These are phyloP conservation scores for Pollenia amentaria DNA, from an alignment of 2,888 invertebrate species.

Conservation along the genomic window DNA sequence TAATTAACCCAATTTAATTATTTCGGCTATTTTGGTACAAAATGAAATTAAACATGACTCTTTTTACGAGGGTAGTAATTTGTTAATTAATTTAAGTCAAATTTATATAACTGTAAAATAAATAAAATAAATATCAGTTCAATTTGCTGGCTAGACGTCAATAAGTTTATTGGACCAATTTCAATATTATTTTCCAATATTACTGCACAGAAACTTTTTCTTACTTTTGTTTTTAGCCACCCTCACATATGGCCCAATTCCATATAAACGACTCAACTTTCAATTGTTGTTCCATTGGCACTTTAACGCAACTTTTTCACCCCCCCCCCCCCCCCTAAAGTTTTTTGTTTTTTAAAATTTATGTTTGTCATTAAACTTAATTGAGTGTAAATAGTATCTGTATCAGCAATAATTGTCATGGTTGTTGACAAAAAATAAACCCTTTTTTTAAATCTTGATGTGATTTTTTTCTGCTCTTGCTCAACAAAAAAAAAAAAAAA, in stretches of 20 bases:
- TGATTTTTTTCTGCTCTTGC: not conserved
- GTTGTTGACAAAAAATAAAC: conserved; percentile 66
- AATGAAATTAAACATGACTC: not conserved
- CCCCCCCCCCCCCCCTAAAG: conserved; percentile 6
- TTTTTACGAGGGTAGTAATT: not conserved
- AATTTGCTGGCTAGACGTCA: too few species aligned
- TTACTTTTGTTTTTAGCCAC: conserved; percentile 19
- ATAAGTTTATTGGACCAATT: conserved; percentile 3
- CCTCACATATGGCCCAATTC: not conserved
- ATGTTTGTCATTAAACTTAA: conserved; percentile 73
- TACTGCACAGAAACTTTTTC: conserved; percentile 18
- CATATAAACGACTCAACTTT: conserved; percentile 25
- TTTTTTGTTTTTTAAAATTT: conserved; percentile 67
- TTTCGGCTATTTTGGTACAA: conserved; percentile 3
- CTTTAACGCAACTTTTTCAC: conserved; percentile 51
- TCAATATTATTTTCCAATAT: not conserved
- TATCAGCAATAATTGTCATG: conserved; percentile 72
- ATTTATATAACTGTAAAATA: too few species aligned
- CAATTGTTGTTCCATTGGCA: conserved; percentile 61
- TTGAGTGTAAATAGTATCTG: conserved; percentile 73
- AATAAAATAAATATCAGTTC: too few species aligned
- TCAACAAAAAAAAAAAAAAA: conserved; percentile 24
- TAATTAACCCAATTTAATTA: conserved; percentile 43
- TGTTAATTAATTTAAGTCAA: not conserved
- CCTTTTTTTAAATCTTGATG: conserved; percentile 41